Evolutionary conservation across 2,888 invertebrate genomes (phyloP).

Genomic region (Chalcosyrphus nemorum): DNA sequence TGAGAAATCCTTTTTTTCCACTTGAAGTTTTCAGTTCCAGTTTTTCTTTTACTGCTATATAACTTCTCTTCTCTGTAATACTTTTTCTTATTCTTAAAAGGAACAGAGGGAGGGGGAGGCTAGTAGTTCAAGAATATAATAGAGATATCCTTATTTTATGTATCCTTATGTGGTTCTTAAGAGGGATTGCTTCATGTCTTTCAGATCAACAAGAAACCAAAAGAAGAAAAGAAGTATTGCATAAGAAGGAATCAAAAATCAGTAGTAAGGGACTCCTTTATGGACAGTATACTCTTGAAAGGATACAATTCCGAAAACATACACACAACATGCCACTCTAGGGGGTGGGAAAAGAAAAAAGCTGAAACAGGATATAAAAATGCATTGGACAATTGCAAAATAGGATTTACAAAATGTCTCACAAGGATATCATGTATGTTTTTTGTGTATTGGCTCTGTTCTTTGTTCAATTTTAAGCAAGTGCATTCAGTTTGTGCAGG

Average conservation of each 20-base stretch:
- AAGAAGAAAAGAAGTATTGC: constrained; percentile 24
- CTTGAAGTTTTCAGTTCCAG: constrained; percentile 65
- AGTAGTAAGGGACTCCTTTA: constrained; percentile 37
- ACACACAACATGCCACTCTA: neutral
- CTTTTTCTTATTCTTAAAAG: constrained; percentile 7
- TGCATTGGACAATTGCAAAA: constrained; percentile 67
- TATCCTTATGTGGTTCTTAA: constrained; percentile 71
- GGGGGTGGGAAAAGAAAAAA: neutral
- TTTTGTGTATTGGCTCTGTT: too few relatives aligned
- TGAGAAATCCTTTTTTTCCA: constrained; percentile 70
- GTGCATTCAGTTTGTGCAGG: too few relatives aligned
- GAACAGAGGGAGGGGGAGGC: neutral
- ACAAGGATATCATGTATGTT: constrained; percentile 60
- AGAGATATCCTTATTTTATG: constrained; percentile 71
- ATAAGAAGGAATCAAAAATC: constrained; percentile 64
- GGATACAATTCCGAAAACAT: neutral
- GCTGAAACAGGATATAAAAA: constrained; percentile 14
- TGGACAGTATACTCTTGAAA: constrained; percentile 16
- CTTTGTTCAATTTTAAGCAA: too few relatives aligned
- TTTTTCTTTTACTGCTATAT: neutral
- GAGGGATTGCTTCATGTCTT: constrained; percentile 68
- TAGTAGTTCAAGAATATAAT: constrained; percentile 64
- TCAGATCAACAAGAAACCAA: constrained; percentile 61
- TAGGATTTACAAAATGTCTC: constrained; percentile 68
- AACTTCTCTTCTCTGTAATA: neutral